Evolutionary conservation across 2,888 invertebrate genomes (phyloP), one percentile per base, ranked within the genome.

Genomic region (Nemapogon koenigi): DNA sequence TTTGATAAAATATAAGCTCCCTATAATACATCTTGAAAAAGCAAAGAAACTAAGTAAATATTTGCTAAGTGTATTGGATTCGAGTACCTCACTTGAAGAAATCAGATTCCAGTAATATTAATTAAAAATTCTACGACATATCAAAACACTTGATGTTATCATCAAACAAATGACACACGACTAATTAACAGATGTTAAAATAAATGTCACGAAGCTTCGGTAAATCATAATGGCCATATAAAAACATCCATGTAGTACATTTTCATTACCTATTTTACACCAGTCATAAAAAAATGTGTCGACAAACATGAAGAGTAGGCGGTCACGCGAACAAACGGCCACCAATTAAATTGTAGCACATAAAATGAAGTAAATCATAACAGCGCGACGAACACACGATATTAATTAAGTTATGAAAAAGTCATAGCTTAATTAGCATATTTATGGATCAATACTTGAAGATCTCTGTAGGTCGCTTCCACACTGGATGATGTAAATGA

Each of bases 321-420:
- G 52, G 65, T 66, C 76, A 76, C 75, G 73, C 75, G 59, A 67
- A 41, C 36, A 46, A 35, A 48, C 51, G 51, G 49, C 56, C 67
- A 63, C 64, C 71, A 72, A 71, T 72, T 71, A 71, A 70, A 71
- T 64, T 59, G 67, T 65, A 59, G 57, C 59, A 55, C 63, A 67
- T 67, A 71, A 67, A 72, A 66, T 62, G 62, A 57, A 59, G 61
- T 68, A 71, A 75, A 73, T 71, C 72, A 65, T 71, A 72, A 70
- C 64, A 63, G 36, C 41, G 32, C 39, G 31, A 31, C 16, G 31
- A 26, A 40, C 37, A 41, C 59, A 62, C 64, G 70, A 73, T 70
- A 75, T 76, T 75, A 73, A 76, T 76, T 75, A 73, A 68, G 72
- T 70, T 71, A 72, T 76, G 73, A 75, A 75, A 72, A 64, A 69